phyloP scores from a whole-genome alignment of 2,888 invertebrate genomes.

The Nephrotoma flavescens region DNA sequence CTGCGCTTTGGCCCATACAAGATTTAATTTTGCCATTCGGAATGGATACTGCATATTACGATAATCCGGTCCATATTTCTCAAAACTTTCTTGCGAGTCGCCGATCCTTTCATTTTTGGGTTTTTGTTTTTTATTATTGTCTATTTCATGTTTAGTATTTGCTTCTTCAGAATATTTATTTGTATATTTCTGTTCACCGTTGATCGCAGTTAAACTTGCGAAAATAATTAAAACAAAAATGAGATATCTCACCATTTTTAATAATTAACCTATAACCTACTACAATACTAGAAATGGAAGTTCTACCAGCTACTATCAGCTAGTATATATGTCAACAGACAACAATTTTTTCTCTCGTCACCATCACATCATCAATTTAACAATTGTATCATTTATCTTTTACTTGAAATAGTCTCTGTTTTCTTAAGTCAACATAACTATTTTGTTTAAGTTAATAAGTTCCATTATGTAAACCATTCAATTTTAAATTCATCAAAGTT shows the following conservation, averaged over 20 bases:
- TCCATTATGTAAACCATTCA: no score
- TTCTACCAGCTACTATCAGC: no score
- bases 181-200: slow-evolving; percentile 22
- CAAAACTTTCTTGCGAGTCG: slow-evolving; percentile 10
- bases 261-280: no score
- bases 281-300: no score
- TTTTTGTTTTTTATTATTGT: slow-evolving; percentile 24
- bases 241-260: not conserved
- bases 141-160: slow-evolving; percentile 26
- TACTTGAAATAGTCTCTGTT: no score
- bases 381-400: no score
- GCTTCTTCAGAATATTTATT: slow-evolving; percentile 54
- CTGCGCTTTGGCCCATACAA: slow-evolving; percentile 81
- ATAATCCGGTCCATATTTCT: slow-evolving; percentile 38
- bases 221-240: not conserved
- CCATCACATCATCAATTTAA: no score
- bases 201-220: not conserved
- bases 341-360: no score
- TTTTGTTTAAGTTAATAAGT: no score
- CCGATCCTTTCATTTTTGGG: slow-evolving; percentile 12
- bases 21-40: slow-evolving; percentile 78
- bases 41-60: slow-evolving; percentile 69
- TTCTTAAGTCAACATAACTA: no score
- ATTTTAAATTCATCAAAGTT: no score
- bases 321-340: no score